These are phyloP conservation scores for Poeciliopsis retropinna DNA, from an alignment of 2,113 vertebrate species.

Conservation along the genomic window DNA sequence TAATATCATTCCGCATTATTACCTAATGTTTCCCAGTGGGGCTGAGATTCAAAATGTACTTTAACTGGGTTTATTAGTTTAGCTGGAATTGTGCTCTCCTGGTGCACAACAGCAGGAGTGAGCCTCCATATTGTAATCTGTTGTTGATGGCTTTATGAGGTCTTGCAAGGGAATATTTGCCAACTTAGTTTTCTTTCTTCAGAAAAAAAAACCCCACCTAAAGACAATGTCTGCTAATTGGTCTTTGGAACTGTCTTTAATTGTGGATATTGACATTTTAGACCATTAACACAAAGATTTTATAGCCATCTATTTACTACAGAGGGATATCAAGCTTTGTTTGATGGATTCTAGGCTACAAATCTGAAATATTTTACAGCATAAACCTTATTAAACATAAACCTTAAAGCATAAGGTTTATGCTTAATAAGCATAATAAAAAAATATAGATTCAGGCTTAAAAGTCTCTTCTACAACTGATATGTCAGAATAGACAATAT, in stretches of 20 bases:
- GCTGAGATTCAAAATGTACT: not conserved
- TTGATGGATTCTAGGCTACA: too few relatives aligned
- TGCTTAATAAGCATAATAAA: too few relatives aligned
- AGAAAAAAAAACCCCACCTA: too few relatives aligned
- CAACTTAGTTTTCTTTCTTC: not conserved
- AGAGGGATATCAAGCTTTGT: not conserved
- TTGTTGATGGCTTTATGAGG: not conserved
- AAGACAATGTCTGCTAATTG: not conserved
- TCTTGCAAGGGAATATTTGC: not conserved
- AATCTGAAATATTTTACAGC: too few relatives aligned
- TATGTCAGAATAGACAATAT: too few relatives aligned
- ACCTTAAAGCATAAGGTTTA: too few relatives aligned
- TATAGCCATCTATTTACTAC: not conserved
- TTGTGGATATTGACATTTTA: not conserved
- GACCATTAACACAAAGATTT: not conserved
- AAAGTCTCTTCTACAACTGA: too few relatives aligned
- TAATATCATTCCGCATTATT: not conserved
- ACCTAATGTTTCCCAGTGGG: not conserved
- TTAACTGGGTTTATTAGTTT: slow-evolving; percentile 2
- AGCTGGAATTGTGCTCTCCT: not conserved
- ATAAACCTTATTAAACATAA: too few relatives aligned
- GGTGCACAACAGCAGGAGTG: not conserved
- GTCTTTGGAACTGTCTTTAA: not conserved
- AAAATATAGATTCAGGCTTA: too few relatives aligned
- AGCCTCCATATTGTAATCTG: not conserved